Percentiles rank a stretch among this genome's conserved stretches.
phyloP scores from a whole-genome alignment of 1,140 invertebrate species.

The Berghia stephanieae region DNA sequence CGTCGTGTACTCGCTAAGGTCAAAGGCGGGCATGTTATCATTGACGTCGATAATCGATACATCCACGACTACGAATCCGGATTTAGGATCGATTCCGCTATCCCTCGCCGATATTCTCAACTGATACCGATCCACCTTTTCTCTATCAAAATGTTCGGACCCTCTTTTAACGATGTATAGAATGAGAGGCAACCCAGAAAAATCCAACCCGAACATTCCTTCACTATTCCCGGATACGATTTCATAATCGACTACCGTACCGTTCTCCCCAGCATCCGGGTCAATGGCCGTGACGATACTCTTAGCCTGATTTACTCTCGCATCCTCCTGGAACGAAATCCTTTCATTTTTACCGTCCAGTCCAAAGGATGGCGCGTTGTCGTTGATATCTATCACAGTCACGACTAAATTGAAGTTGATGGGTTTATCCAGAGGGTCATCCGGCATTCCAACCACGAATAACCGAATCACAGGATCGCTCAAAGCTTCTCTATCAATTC shows the following conservation, averaged over 20 bases:
- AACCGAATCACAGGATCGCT: constrained; percentile 38
- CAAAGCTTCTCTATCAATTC: constrained; percentile 47
- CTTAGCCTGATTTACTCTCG: constrained; percentile 72
- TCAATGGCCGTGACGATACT: constrained; percentile 68
- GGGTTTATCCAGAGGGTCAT: constrained; percentile 11
- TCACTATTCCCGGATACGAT: constrained; percentile 51
- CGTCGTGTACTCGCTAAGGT: constrained; percentile 73
- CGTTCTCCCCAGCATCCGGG: constrained; percentile 71
- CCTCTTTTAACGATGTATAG: constrained; percentile 71
- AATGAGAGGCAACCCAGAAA: constrained; percentile 38
- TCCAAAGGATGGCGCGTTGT: constrained; percentile 87
- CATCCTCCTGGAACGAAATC: constrained; percentile 64
- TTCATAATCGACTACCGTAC: constrained; percentile 41
- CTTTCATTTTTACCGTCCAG: constrained; percentile 16
- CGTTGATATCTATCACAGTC: constrained; percentile 80
- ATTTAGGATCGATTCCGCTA: constrained; percentile 76
- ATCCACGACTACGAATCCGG: constrained; percentile 77
- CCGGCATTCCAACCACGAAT: constrained; percentile 36
- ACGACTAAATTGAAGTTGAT: constrained; percentile 50
- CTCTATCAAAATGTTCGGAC: constrained; percentile 81
- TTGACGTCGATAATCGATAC: constrained; percentile 90
- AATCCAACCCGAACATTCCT: constrained; percentile 46
- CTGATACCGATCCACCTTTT: constrained; percentile 79
- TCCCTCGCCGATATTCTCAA: constrained; percentile 84
- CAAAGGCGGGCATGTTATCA: constrained; percentile 92